Evolutionary conservation across 2,888 invertebrate species (phyloP).

Genomic region (Andrena minutula): DNA sequence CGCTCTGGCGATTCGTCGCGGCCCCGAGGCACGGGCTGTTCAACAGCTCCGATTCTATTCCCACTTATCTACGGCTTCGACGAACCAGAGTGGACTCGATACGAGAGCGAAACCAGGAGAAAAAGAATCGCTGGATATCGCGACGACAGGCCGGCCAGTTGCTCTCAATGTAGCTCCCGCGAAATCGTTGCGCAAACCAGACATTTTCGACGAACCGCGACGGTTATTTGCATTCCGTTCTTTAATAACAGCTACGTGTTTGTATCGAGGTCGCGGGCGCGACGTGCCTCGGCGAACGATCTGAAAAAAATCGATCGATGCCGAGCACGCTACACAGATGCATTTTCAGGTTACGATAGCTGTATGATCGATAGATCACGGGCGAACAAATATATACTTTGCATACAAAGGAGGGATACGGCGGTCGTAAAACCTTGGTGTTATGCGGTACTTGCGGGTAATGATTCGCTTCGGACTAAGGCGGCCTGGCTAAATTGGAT

Average conservation of each 20-base stretch:
- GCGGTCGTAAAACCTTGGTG: too few species aligned
- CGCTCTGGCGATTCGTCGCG: slow-evolving; percentile 50
- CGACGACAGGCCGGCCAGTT: neutral
- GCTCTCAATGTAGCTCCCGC: neutral
- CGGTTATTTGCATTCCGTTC: slow-evolving; percentile 45
- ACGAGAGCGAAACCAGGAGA: neutral
- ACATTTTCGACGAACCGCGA: slow-evolving; percentile 36
- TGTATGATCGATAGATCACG: neutral
- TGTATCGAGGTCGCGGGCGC: slow-evolving; percentile 20
- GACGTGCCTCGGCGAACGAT: slow-evolving; percentile 25
- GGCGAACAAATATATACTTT: neutral
- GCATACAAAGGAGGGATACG: too few species aligned
- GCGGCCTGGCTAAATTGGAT: too few species aligned
- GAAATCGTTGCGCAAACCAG: slow-evolving; percentile 32
- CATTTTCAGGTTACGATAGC: neutral
- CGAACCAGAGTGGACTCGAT: neutral
- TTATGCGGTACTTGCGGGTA: too few species aligned
- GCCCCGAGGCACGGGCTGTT: slow-evolving; percentile 5
- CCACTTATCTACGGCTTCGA: slow-evolving; percentile 18
- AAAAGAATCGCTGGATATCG: neutral
- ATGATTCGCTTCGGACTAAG: too few species aligned
- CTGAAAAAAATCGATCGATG: slow-evolving; percentile 8
- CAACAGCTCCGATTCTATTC: slow-evolving; percentile 24
- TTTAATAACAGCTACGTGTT: slow-evolving; percentile 16
- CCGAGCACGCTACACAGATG: neutral